Percentiles rank a stretch among this genome's conserved stretches.
These are phyloP conservation scores for Ypsolopha sequella DNA, from an alignment of 2,888 invertebrate genomes.

Conservation along the genomic window DNA sequence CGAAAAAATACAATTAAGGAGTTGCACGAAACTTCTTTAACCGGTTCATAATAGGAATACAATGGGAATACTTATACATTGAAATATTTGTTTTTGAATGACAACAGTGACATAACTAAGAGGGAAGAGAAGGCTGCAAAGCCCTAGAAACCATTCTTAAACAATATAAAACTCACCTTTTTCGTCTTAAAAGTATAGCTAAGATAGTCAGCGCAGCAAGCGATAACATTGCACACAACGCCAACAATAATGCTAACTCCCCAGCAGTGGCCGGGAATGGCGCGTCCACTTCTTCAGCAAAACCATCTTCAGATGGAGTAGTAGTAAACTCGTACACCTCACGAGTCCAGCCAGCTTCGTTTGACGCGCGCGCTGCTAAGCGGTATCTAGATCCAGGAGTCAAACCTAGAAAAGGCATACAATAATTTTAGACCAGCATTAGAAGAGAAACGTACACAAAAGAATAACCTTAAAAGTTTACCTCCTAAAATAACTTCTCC, in stretches of 20 bases:
- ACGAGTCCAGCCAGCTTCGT: slow-evolving; percentile 73
- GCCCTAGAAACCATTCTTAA: neutral
- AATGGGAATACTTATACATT: too few species aligned
- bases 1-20: too few species aligned
- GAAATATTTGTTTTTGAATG: too few species aligned
- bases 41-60: too few species aligned
- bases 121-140: neutral
- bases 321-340: slow-evolving; percentile 74
- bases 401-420: slow-evolving; percentile 30
- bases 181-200: slow-evolving; percentile 68
- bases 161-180: slow-evolving; percentile 35
- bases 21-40: too few species aligned
- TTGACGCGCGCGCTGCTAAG: slow-evolving; percentile 70
- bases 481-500: slow-evolving; percentile 60
- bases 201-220: slow-evolving; percentile 70
- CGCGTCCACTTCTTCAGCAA: slow-evolving; percentile 57
- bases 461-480: slow-evolving; percentile 20
- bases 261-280: slow-evolving; percentile 61
- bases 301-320: slow-evolving; percentile 62
- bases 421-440: neutral
- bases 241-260: slow-evolving; percentile 55
- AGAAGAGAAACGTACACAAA: neutral
- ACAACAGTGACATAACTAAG: neutral
- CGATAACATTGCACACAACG: slow-evolving; percentile 67
- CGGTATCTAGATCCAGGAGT: slow-evolving; percentile 72